These are phyloP conservation scores for Acrocera orbiculus DNA, from an alignment of 2,888 invertebrate genomes.

Conservation along the genomic window DNA sequence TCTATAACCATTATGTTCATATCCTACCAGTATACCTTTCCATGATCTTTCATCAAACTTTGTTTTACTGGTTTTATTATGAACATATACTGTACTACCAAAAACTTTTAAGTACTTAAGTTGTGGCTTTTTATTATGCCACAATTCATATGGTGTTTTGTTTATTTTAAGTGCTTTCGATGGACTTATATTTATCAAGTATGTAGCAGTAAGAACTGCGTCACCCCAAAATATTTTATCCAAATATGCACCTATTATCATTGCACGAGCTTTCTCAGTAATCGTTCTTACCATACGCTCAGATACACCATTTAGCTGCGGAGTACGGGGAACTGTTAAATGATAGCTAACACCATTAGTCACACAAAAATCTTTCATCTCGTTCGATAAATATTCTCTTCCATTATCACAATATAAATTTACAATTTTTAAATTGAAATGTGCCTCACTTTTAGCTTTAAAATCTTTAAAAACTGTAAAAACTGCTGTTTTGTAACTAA, in stretches of 20 bases:
- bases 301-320: constrained; percentile 24
- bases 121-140: constrained; percentile 21
- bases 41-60: constrained; percentile 21
- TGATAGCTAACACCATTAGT: constrained; percentile 21
- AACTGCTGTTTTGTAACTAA: constrained; percentile 19
- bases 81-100: constrained; percentile 17
- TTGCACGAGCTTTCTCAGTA: constrained; percentile 22
- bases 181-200: constrained; percentile 21
- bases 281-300: constrained; percentile 24
- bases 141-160: constrained; percentile 22
- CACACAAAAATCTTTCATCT: constrained; percentile 19
- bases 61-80: constrained; percentile 17
- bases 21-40: constrained; percentile 20
- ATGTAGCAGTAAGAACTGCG: constrained; percentile 21
- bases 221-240: constrained; percentile 23
- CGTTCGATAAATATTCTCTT: constrained; percentile 19
- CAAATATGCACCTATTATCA: constrained; percentile 17
- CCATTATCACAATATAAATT: constrained; percentile 20
- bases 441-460: constrained; percentile 14
- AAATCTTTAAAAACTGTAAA: constrained; percentile 15
- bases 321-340: constrained; percentile 25
- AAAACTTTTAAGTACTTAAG: constrained; percentile 18
- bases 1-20: constrained; percentile 21
- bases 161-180: constrained; percentile 17
- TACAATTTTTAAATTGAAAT: constrained; percentile 18